Base-by-base conservation (phyloP, 2,888 invertebrate species). In the Schrankia costaestrigalis region DNA sequence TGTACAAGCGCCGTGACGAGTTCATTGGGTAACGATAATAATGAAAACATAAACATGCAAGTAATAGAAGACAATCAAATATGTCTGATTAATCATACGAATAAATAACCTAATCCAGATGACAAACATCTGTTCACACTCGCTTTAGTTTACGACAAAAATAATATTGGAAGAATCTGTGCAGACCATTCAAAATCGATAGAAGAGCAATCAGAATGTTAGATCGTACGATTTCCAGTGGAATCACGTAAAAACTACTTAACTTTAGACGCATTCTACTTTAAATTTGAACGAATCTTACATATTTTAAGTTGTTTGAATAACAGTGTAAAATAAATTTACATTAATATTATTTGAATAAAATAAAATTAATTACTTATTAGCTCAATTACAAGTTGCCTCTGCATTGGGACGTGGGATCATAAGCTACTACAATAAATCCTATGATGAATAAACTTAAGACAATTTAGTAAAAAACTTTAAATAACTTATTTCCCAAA, bases 181-280 rank as follows among this genome's bases (percentile, higher is more conserved):
- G 23, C 10, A 19, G 26, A 7, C 30, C 18, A 35, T 42, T 29
- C 31, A 26, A 18, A 26, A 48, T 34, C 37, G 33, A 41, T 30
- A 9, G 27, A 21, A 23, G 18, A 31, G 31, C 25, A 31, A 27
- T 22, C 31, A 28, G 27, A 31, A 35, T 26, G 38, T 19, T 26
- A 18, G 31, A 27, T 34, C 11, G 23, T 11, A 22, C n/a, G 23
- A 33, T 51, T 35, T 26, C 21, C n/a, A 51, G 37, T 37, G 24
- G 34, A 41, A 38, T 44, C 44, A 51, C 54, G 54, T 51, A 41
- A 35, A 31, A 53, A 26, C 37, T 41, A 41, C 54, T 43, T 25
- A 40, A 41, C 35, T 47, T 44, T 22, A 19, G 21, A 53, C 26
- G 35, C 29, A 34, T 13, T 25, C 25, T 14, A 11, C 15, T 18